Conservation (phyloP, 1,140 invertebrate genomes). For the Stratiolaelaps scimitus region DNA sequence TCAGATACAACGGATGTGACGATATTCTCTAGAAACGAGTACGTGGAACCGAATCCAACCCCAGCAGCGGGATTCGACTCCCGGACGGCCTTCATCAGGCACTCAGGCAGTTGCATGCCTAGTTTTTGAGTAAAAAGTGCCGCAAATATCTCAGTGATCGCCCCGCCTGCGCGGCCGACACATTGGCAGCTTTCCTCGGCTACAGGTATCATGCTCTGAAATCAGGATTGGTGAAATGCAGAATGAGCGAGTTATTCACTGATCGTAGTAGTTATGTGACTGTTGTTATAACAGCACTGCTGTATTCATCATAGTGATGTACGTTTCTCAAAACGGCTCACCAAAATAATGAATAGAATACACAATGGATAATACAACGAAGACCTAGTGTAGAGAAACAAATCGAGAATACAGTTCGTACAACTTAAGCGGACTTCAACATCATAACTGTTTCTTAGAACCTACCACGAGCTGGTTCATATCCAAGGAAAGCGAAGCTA, state of each 20-base stretch:
- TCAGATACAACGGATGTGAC: slow-evolving; percentile 3
- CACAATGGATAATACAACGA: no score
- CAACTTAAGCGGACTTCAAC: no score
- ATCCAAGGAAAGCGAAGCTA: slow-evolving; percentile 12
- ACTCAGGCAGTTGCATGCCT: slow-evolving; percentile 17
- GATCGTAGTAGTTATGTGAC: no score
- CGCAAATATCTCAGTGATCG: slow-evolving; percentile 14
- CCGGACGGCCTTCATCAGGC: slow-evolving; percentile 5
- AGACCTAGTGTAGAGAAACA: no score
- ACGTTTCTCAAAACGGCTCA: no score
- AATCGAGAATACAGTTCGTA: no score
- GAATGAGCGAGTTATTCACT: no score
- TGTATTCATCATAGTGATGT: no score
- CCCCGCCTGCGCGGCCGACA: slow-evolving; percentile 14
- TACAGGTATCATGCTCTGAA: slow-evolving; percentile 7
- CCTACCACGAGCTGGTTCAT: slow-evolving; percentile 16
- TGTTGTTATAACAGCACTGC: no score
- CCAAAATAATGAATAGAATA: no score
- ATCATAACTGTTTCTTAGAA: no score
- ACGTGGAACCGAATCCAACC: neutral
- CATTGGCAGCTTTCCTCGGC: slow-evolving; percentile 22
- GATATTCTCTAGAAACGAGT: slow-evolving; percentile 10
- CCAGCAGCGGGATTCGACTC: neutral
- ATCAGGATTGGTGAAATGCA: no score
- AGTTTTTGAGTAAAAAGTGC: slow-evolving; percentile 7